Percentiles rank a stretch among this genome's conserved stretches.
Evolutionary conservation across 2,113 vertebrate genomes (phyloP).

Genomic region (Picathartes gymnocephalus): DNA sequence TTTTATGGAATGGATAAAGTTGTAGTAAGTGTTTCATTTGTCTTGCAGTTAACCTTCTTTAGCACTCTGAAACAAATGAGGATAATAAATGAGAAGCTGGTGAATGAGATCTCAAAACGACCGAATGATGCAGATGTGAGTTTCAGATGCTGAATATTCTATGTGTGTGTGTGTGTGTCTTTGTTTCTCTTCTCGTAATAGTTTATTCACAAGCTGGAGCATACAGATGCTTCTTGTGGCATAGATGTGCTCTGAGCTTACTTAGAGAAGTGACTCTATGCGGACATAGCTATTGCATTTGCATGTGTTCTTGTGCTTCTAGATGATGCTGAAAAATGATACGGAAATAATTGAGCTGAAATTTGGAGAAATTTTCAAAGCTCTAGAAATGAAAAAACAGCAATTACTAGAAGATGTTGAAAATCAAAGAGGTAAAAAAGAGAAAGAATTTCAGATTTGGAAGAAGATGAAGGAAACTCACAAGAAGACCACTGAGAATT

Average conservation of each 20-base stretch:
- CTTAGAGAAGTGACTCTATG: background rate
- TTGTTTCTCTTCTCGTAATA: background rate
- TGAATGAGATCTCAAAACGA: constrained; percentile 28
- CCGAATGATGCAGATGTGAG: constrained; percentile 2
- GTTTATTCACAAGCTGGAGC: background rate
- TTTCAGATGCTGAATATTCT: background rate
- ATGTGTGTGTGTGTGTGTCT: background rate
- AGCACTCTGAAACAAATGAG: constrained; percentile 65
- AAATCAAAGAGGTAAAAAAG: constrained; percentile 49
- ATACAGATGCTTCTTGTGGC: background rate
- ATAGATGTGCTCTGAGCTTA: background rate
- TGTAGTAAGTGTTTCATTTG: background rate
- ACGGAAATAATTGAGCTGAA: constrained; percentile 25
- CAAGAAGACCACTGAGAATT: constrained; percentile 58
- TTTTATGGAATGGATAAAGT: background rate
- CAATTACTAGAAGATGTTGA: constrained; percentile 57
- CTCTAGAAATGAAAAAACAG: constrained; percentile 54
- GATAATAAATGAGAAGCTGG: constrained; percentile 49
- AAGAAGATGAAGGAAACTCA: constrained; percentile 63
- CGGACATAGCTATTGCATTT: background rate
- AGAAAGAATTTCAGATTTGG: constrained; percentile 58
- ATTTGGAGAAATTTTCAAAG: constrained; percentile 59
- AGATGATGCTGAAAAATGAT: constrained; percentile 46
- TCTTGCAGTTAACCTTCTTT: constrained; percentile 65
- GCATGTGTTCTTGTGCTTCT: background rate